Evolutionary conservation across 2,797 vertebrate species (phyloP).

Genomic region (Uromys caudimaculatus): DNA sequence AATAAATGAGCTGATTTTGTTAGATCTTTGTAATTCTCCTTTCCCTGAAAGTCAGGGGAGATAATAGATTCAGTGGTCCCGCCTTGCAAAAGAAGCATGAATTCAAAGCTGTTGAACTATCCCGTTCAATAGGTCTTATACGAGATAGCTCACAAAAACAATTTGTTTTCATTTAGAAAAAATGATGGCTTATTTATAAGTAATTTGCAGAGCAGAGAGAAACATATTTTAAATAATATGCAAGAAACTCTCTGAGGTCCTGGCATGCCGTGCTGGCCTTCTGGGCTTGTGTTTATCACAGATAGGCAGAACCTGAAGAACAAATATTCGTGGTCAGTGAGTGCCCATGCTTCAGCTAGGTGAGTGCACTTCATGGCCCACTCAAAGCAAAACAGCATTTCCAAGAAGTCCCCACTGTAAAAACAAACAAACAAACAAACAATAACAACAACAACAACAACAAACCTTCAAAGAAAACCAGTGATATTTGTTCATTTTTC

Average conservation of each 20-base stretch:
- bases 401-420: not conserved
- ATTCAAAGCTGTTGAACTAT: not conserved
- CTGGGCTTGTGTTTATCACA: not conserved
- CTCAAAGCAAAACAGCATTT: not conserved
- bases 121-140: not conserved
- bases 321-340: not conserved
- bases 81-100: conserved; percentile 6
- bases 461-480: not conserved
- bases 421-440: not conserved
- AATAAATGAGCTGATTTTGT: conserved; percentile 4
- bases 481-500: not conserved
- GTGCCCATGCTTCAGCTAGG: not conserved
- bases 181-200: not conserved
- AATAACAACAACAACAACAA: not conserved
- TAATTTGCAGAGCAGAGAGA: not conserved
- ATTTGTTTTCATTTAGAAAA: conserved; percentile 28
- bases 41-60: not conserved
- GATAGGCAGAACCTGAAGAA: conserved; percentile 36
- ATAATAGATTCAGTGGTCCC: not conserved
- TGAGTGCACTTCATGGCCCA: not conserved
- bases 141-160: not conserved
- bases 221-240: not conserved
- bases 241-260: not conserved
- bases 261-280: not conserved
- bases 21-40: not conserved